Conservation (phyloP, 2,888 invertebrate genomes). For the Megaustenia siamemsis region DNA sequence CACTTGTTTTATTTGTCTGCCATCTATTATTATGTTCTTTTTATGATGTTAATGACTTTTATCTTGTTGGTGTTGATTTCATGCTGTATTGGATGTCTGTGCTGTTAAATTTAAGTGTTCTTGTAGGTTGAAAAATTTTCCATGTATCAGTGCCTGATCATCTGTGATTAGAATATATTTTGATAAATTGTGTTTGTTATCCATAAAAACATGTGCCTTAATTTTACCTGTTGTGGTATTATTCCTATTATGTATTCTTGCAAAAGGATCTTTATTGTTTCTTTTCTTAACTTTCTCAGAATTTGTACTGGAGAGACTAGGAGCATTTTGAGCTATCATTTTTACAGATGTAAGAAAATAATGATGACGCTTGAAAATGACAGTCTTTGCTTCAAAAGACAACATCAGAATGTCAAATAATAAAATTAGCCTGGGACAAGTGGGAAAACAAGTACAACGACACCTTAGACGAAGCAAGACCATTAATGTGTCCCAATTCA, state of each 20-base stretch:
- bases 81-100: too few relatives aligned
- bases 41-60: too few relatives aligned
- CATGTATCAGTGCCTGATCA: too few relatives aligned
- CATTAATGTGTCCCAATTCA: constrained; percentile 44
- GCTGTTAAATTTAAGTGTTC: too few relatives aligned
- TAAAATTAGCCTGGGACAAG: constrained; percentile 26
- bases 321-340: not conserved
- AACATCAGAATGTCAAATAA: constrained; percentile 48
- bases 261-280: not conserved
- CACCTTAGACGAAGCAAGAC: constrained; percentile 51
- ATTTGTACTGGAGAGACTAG: not conserved
- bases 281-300: not conserved
- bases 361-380: constrained; percentile 43
- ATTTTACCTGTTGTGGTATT: too few relatives aligned
- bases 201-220: too few relatives aligned
- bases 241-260: not conserved
- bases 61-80: too few relatives aligned
- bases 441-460: constrained; percentile 21
- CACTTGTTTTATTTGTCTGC: too few relatives aligned
- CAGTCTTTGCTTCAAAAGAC: constrained; percentile 20
- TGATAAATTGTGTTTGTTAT: too few relatives aligned
- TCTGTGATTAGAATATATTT: too few relatives aligned
- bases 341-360: constrained; percentile 21
- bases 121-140: too few relatives aligned
- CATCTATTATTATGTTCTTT: too few relatives aligned